Percentiles rank a stretch among this genome's conserved stretches.
phyloP scores from a whole-genome alignment of 2,888 invertebrate species.

The Amphipyra berbera region DNA sequence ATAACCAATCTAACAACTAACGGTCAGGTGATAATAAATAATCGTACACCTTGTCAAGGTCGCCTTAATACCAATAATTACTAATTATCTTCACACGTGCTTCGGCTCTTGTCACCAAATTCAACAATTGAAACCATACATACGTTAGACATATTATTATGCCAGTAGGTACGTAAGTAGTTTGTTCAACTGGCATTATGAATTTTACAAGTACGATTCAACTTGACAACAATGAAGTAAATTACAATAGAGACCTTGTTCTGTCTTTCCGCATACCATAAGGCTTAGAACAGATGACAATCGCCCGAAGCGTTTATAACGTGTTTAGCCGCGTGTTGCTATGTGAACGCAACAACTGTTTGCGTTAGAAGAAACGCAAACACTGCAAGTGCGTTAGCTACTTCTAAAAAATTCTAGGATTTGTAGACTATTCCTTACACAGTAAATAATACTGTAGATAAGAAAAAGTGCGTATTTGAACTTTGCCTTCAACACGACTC shows the following conservation, averaged over 20 bases:
- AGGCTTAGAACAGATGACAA: conserved; percentile 25
- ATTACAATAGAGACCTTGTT: conserved; percentile 46
- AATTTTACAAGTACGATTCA: conserved; percentile 22
- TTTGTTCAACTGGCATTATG: conserved; percentile 4
- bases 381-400: too few species aligned
- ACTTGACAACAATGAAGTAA: conserved; percentile 44
- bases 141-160: conserved; percentile 4
- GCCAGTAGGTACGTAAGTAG: conserved; percentile 4
- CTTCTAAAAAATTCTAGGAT: too few species aligned
- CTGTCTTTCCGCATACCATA: conserved; percentile 42
- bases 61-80: conserved; percentile 27
- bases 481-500: neutral
- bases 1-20: conserved; percentile 1
- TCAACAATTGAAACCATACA: conserved; percentile 43
- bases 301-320: conserved; percentile 2
- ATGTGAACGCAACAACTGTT: neutral
- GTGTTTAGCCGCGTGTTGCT: conserved; percentile 12
- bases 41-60: conserved; percentile 29
- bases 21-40: conserved; percentile 12
- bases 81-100: conserved; percentile 40
- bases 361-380: neutral
- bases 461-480: neutral
- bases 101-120: conserved; percentile 33
- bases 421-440: neutral
- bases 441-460: neutral